Base-by-base conservation (phyloP, 2,797 vertebrate species). In the Tympanoctomys barrerae region DNA sequence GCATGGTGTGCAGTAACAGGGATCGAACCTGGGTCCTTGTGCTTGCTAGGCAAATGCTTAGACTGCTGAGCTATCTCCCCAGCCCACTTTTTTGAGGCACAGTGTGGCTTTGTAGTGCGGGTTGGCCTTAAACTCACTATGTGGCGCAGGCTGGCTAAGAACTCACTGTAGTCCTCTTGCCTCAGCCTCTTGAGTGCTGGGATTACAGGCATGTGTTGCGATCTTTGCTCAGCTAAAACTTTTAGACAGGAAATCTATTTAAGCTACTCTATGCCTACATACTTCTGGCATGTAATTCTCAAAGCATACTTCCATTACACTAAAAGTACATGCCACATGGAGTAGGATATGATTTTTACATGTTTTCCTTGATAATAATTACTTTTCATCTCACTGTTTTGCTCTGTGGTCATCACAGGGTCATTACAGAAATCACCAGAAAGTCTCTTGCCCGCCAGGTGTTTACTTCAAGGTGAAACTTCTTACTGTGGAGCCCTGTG, bases 351-450 rank as follows among this genome's bases (percentile, higher is more conserved):
- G 8, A 12, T 75, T 28, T 68, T 57, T 89, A 8, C 16, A 31
- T 95, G 7, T 82, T 71, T 71, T 97, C 49, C 9, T 2, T 77
- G 64, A 36, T 87, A 22, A 73, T 89, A 71, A 59, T 91, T 91
- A 39, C 26, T 94, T 46, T 91, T 89, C 33, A 36, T 71, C 4
- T 36, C 62, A 61, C 36, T 12, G 3, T 92, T 81, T 85, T 57
- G 28, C 57, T 71, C 13, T 90, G 18, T 92, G 80, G 3, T 64
- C 87, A 16, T 96, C 11, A 3, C 11, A 49, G 54, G 28, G 21
- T 87, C 52, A 64, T 89, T 95, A 57, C 19, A 81, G 71, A 95
- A 90, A 95, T 79, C n/a, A 91, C 71, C 80, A 71, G 81, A 86
- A 79, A 75, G 31, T 92, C 31, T 12, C 36, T 71, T 92, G 64